Evolutionary conservation across 2,888 invertebrate genomes (phyloP).

Genomic region (Leptopilina syphax): DNA sequence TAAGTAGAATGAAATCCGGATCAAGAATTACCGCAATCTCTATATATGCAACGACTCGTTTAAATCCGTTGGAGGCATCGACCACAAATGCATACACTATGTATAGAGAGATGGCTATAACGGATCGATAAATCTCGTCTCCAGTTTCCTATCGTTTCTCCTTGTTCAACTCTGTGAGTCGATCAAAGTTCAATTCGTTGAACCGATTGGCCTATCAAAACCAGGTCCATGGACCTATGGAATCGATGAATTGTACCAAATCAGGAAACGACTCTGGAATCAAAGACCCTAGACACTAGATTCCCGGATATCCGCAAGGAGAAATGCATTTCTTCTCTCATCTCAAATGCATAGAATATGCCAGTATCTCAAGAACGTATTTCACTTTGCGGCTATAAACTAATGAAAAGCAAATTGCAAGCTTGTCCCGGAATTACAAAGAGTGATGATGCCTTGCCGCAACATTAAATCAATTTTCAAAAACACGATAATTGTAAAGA

Average conservation of each 20-base stretch:
- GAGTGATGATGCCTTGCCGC: neutral
- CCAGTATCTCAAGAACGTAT: conserved; percentile 32
- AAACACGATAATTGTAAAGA: too few relatives aligned
- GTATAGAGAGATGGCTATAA: conserved; percentile 3
- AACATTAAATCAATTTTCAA: neutral
- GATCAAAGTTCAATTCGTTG: conserved; percentile 40
- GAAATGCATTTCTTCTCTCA: conserved; percentile 26
- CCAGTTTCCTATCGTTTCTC: conserved; percentile 36
- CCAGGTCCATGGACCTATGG: conserved; percentile 26
- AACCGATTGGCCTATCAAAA: conserved; percentile 40
- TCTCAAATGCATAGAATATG: conserved; percentile 40
- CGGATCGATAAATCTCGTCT: conserved; percentile 39
- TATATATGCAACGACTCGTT: conserved; percentile 37
- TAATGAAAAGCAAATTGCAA: conserved; percentile 38
- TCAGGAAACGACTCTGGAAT: conserved; percentile 7
- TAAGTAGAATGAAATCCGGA: conserved; percentile 38
- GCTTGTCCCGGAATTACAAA: conserved; percentile 17
- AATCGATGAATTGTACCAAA: conserved; percentile 32
- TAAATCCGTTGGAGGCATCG: conserved; percentile 34
- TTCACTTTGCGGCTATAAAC: conserved; percentile 21
- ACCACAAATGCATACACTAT: conserved; percentile 36
- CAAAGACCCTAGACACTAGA: conserved; percentile 20
- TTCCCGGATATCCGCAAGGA: conserved; percentile 18
- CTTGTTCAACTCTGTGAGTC: conserved; percentile 17
- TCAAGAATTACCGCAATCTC: conserved; percentile 40